Conservation (phyloP, 2,797 vertebrate genomes). For the Ctenochaetus hawaiiensis region DNA sequence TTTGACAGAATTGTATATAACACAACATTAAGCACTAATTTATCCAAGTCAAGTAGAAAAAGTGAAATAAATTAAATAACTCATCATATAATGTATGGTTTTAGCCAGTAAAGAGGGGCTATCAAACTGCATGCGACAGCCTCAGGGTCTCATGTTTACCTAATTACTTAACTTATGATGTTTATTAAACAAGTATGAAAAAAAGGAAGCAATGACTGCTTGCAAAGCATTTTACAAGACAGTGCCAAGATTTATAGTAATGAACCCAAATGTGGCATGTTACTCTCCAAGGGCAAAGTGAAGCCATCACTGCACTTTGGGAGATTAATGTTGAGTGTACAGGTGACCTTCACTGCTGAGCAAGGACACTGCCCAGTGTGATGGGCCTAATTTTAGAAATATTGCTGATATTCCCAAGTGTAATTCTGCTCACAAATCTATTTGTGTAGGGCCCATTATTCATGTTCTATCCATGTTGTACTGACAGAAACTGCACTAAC, state of each 20-base stretch:
- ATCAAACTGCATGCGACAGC: background rate
- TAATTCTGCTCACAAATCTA: conserved; percentile 43
- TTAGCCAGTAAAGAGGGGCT: background rate
- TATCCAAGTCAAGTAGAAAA: conserved; percentile 6
- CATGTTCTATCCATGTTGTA: conserved; percentile 5
- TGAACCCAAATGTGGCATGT: conserved; percentile 59
- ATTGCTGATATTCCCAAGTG: conserved; percentile 51
- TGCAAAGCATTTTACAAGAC: conserved; percentile 39
- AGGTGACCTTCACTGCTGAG: conserved; percentile 66
- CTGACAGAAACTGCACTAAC: conserved; percentile 7
- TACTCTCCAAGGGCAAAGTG: conserved; percentile 56
- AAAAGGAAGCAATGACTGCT: conserved; percentile 46
- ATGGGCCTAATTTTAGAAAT: conserved; percentile 59
- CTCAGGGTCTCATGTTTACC: conserved; percentile 17
- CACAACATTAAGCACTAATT: background rate
- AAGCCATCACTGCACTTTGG: conserved; percentile 71
- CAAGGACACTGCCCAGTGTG: conserved; percentile 56
- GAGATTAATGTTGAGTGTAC: conserved; percentile 75
- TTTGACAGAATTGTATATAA: background rate
- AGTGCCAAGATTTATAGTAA: conserved; percentile 61
- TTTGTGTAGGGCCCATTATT: conserved; percentile 22
- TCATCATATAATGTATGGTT: background rate
- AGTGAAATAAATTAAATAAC: background rate
- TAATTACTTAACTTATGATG: conserved; percentile 24
- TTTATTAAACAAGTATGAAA: conserved; percentile 43